Percentiles rank a stretch among this genome's conserved stretches.
phyloP scores from a whole-genome alignment of 2,113 vertebrate genomes.

The Cololabis saira region DNA sequence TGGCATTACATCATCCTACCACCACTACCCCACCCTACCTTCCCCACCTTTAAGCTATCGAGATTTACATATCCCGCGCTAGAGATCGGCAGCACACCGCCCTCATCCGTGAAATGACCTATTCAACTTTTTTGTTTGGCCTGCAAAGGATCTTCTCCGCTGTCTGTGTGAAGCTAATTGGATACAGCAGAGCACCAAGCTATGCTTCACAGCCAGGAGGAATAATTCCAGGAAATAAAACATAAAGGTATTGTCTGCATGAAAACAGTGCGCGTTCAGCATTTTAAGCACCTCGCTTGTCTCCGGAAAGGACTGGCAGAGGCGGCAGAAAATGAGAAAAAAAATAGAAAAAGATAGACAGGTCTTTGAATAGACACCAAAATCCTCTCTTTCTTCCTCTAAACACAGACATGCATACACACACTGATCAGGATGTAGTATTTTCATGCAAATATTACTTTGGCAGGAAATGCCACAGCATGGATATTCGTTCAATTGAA shows the following conservation, averaged over 20 bases:
- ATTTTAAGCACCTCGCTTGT: conserved; percentile 55
- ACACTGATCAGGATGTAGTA: conserved; percentile 39
- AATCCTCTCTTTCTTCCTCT: conserved; percentile 47
- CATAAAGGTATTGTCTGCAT: conserved; percentile 64
- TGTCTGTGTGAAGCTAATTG: conserved; percentile 66
- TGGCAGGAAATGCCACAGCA: conserved; percentile 49
- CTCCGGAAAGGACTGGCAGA: conserved; percentile 41
- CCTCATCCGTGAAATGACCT: conserved; percentile 73
- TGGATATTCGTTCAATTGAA: conserved; percentile 53
- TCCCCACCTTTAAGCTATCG: conserved; percentile 20
- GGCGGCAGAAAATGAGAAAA: conserved; percentile 8
- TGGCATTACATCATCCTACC: conserved; percentile 72
- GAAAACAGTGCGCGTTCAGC: conserved; percentile 50
- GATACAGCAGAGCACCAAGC: conserved; percentile 54
- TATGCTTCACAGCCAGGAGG: conserved; percentile 49
- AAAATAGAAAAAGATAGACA: conserved; percentile 39
- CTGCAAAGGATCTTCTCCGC: conserved; percentile 55
- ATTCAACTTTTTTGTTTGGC: conserved; percentile 65
- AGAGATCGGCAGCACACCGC: conserved; percentile 21
- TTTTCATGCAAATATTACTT: conserved; percentile 66
- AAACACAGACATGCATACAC: conserved; percentile 26
- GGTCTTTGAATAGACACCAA: conserved; percentile 51
- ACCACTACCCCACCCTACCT: background rate
- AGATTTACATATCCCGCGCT: conserved; percentile 60
- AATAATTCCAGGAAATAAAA: conserved; percentile 68